These are phyloP conservation scores for Cuculus canorus DNA, from an alignment of 2,797 vertebrate species.

Conservation along the genomic window DNA sequence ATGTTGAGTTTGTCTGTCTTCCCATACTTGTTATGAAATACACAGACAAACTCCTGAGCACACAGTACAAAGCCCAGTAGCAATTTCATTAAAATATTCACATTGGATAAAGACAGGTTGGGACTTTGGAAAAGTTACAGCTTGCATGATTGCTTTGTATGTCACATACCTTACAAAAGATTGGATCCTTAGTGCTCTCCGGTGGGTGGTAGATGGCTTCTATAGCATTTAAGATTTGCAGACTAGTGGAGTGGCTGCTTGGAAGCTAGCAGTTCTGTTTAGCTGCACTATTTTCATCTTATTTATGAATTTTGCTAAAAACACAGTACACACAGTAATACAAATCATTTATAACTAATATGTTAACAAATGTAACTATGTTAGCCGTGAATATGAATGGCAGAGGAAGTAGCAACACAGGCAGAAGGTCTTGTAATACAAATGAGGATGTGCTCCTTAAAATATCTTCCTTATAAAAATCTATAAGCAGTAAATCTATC, in stretches of 20 bases:
- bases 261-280: background rate
- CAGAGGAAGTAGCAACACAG: background rate
- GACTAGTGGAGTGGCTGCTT: background rate
- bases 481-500: background rate
- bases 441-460: background rate
- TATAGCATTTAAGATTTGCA: background rate
- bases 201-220: background rate
- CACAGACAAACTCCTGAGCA: background rate
- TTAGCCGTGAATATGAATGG: background rate
- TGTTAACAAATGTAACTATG: background rate
- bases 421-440: background rate
- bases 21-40: background rate
- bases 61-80: rapidly evolving
- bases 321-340: background rate
- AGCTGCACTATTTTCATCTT: background rate
- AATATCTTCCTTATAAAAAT: background rate
- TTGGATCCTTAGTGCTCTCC: background rate
- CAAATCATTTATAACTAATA: background rate
- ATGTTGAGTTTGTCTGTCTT: background rate
- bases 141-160: background rate
- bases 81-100: background rate
- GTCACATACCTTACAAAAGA: background rate
- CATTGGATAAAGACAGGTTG: background rate
- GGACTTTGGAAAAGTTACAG: background rate
- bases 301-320: background rate